These are phyloP conservation scores for Choristoneura fumiferana DNA, from an alignment of 1,140 invertebrate genomes.

Conservation along the genomic window DNA sequence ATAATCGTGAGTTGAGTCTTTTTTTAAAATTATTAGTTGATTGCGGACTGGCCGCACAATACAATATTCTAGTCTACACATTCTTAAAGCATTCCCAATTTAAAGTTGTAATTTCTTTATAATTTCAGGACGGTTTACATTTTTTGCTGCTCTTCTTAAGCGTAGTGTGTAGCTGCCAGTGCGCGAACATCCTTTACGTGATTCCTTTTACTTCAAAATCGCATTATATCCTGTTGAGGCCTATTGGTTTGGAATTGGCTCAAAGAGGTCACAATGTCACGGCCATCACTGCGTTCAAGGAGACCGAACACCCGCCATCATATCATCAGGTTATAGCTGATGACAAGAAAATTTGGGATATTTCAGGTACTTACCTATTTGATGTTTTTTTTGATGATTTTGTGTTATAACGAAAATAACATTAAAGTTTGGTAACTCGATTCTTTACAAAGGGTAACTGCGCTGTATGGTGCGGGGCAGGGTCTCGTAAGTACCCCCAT, in stretches of 20 bases:
- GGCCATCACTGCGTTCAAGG: slow-evolving; percentile 75
- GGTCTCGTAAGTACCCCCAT: no score
- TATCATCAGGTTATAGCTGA: slow-evolving; percentile 76
- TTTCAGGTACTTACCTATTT: slow-evolving; percentile 44
- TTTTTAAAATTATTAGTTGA: no score
- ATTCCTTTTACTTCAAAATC: slow-evolving; percentile 62
- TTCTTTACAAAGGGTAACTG: no score
- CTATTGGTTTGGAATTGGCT: slow-evolving; percentile 78
- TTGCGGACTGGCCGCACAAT: no score
- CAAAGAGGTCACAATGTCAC: slow-evolving; percentile 81
- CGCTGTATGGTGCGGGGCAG: no score
- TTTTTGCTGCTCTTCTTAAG: slow-evolving; percentile 25
- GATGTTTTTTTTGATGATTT: background rate
- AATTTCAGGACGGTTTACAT: slow-evolving; percentile 28
- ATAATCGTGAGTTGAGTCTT: no score
- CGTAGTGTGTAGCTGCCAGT: slow-evolving; percentile 25
- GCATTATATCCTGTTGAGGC: slow-evolving; percentile 79
- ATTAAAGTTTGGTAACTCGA: no score
- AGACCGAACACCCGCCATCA: slow-evolving; percentile 65
- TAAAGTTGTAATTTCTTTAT: no score
- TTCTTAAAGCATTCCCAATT: no score
- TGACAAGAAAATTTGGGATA: slow-evolving; percentile 75
- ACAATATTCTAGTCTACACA: no score
- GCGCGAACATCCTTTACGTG: slow-evolving; percentile 61
- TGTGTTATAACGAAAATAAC: no score